phyloP scores from a whole-genome alignment of 2,888 invertebrate genomes.

The Spisula subtruncata region DNA sequence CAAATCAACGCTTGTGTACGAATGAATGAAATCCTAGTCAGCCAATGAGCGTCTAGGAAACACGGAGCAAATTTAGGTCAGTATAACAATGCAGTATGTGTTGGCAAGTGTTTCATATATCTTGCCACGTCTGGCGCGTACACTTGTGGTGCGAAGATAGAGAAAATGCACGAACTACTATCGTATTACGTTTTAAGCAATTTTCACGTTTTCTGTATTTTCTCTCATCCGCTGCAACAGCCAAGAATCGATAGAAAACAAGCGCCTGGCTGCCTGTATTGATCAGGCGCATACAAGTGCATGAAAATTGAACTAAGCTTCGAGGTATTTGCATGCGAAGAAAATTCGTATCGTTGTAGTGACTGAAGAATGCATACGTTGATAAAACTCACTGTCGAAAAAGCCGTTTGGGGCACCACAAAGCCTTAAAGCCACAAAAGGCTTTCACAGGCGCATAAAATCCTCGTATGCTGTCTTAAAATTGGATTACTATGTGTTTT shows the following conservation, averaged over 20 bases:
- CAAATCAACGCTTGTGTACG: constrained; percentile 57
- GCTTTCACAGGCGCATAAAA: too few species aligned
- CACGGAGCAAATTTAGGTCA: constrained; percentile 46
- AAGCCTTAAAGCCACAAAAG: too few species aligned
- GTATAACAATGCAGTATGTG: constrained; percentile 36
- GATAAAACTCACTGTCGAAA: too few species aligned
- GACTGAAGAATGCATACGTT: background rate
- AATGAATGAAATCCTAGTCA: constrained; percentile 51
- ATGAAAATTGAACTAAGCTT: background rate
- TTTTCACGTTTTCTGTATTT: background rate
- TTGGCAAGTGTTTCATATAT: constrained; percentile 12
- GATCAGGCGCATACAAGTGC: background rate
- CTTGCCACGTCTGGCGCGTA: background rate
- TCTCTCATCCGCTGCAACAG: background rate
- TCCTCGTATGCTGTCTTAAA: too few species aligned
- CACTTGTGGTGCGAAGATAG: background rate
- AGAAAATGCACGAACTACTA: background rate
- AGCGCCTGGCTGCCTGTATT: background rate
- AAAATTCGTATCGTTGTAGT: background rate
- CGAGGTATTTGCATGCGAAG: background rate
- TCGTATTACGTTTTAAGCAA: background rate
- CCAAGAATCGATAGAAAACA: background rate
- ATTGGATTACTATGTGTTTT: too few species aligned
- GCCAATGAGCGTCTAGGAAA: constrained; percentile 49
- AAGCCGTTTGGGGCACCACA: too few species aligned